Percentiles rank a stretch among this genome's conserved stretches.
phyloP scores from a whole-genome alignment of 2,113 vertebrate species.

The Entosphenus tridentatus region DNA sequence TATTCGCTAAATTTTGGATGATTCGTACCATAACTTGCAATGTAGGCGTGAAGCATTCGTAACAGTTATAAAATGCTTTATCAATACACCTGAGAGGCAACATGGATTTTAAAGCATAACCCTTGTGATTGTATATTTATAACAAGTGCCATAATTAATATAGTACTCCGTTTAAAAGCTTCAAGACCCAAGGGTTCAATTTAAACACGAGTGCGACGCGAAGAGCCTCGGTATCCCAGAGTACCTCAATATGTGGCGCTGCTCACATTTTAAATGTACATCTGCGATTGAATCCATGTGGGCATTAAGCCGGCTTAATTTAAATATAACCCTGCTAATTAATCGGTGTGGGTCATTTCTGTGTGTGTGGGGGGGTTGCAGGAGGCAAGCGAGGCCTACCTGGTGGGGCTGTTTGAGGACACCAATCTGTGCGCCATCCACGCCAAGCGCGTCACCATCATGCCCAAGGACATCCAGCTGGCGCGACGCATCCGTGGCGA shows the following conservation, averaged over 20 bases:
- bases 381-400: conserved; percentile 55
- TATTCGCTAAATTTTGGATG: too few relatives aligned
- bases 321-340: conserved; percentile 9
- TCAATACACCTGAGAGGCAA: too few relatives aligned
- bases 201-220: not conserved
- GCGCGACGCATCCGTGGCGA: conserved; percentile 56
- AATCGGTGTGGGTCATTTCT: conserved; percentile 12
- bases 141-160: too few relatives aligned
- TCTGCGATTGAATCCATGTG: not conserved
- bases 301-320: not conserved
- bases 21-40: too few relatives aligned
- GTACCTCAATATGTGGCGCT: not conserved
- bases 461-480: conserved; percentile 64
- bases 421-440: conserved; percentile 59
- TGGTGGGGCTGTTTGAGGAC: conserved; percentile 57
- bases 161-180: too few relatives aligned
- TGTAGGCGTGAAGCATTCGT: too few relatives aligned
- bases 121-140: too few relatives aligned
- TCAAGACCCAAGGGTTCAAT: not conserved
- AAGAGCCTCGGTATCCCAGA: not conserved
- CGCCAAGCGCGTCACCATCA: conserved; percentile 58
- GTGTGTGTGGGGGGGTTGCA: conserved; percentile 12
- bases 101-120: too few relatives aligned
- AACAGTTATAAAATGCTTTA: too few relatives aligned
- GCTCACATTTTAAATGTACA: not conserved